A percentile compares a stretch with the other conserved stretches of the same genome.
These are phyloP conservation scores for Ianthella basta DNA, from an alignment of 37 sponge, comb jelly and placozoan species.

Conservation along the genomic window DNA sequence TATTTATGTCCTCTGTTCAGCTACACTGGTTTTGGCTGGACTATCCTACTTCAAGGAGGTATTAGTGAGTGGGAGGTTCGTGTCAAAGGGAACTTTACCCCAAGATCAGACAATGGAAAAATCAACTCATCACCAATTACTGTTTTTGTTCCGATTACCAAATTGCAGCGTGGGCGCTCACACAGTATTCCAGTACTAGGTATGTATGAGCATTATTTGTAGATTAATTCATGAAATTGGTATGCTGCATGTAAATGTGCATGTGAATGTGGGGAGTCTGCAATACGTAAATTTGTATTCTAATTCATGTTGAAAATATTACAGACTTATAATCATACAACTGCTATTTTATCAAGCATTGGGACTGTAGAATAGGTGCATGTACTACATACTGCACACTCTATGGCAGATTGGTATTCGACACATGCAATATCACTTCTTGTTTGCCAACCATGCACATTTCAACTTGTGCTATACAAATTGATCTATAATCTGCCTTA, in stretches of 20 bases:
- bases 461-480: not conserved
- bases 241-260: not conserved
- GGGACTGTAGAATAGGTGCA: not conserved
- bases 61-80: not conserved
- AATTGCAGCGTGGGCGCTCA: not conserved
- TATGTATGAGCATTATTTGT: not conserved
- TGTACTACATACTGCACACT: not conserved
- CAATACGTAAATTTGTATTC: not conserved
- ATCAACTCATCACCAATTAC: constrained; percentile 12
- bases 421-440: not conserved
- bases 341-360: not conserved
- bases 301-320: not conserved
- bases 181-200: not conserved
- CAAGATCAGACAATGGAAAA: constrained; percentile 1
- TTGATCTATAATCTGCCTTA: not conserved
- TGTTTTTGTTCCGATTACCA: not conserved
- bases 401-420: not conserved
- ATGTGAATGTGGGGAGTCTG: not conserved
- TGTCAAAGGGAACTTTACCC: constrained; percentile 6
- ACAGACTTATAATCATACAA: not conserved
- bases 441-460: not conserved
- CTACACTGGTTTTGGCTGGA: not conserved
- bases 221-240: not conserved
- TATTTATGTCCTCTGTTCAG: not conserved
- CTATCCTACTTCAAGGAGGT: not conserved